Conservation (phyloP, 2,113 vertebrate genomes). For the Fregata magnificens region DNA sequence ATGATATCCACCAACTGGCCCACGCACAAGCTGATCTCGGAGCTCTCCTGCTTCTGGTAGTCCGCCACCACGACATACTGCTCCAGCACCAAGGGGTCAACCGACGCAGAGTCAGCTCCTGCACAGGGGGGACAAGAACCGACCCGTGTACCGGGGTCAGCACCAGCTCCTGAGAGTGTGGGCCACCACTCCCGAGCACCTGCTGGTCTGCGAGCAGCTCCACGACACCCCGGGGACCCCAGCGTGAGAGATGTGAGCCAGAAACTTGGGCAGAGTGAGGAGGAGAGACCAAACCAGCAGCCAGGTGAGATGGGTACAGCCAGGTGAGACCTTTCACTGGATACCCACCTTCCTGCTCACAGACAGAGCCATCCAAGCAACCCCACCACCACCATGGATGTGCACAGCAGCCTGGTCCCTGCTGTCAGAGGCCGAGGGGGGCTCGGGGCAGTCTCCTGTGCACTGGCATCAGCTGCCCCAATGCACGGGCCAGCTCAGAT, state of each 20-base stretch:
- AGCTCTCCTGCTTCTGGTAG: constrained; percentile 98
- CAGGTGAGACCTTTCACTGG: neutral
- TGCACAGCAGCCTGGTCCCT: neutral
- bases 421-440: accelerated
- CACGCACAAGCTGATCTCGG: constrained; percentile 93
- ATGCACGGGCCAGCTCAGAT: accelerated
- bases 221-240: neutral
- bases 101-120: constrained; percentile 83
- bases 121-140: constrained; percentile 32
- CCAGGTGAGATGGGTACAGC: constrained; percentile 8
- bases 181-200: neutral
- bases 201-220: neutral
- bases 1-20: constrained; percentile 98
- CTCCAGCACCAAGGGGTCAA: constrained; percentile 90
- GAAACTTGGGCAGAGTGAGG: neutral
- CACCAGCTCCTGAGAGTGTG: neutral
- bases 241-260: neutral
- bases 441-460: neutral
- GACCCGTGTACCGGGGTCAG: neutral
- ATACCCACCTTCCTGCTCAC: neutral
- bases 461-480: neutral
- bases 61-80: constrained; percentile 95
- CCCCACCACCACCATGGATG: neutral
- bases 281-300: neutral
- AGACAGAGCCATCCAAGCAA: neutral